These are phyloP conservation scores for Phyto melanocephala DNA, from an alignment of 2,888 invertebrate genomes.

Conservation along the genomic window DNA sequence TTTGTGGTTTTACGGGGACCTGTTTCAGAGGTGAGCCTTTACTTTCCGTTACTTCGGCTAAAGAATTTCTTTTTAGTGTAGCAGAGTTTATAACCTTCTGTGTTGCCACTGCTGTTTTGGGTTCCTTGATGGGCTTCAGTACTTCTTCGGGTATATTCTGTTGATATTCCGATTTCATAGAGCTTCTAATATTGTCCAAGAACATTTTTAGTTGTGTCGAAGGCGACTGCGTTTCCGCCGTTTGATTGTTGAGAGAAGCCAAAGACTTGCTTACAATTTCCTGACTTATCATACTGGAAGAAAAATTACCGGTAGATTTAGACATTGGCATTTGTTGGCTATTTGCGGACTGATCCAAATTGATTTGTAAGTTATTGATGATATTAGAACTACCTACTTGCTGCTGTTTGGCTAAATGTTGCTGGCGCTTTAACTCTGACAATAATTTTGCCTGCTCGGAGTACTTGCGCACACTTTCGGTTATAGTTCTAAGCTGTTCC, in stretches of 20 bases:
- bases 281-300: constrained; percentile 75
- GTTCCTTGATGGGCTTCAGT: constrained; percentile 69
- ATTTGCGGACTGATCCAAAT: background rate
- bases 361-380: constrained; percentile 22
- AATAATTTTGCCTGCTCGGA: constrained; percentile 78
- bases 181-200: constrained; percentile 77
- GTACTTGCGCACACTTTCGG: constrained; percentile 78
- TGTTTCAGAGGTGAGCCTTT: constrained; percentile 47
- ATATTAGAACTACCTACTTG: constrained; percentile 43
- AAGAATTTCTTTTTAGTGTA: constrained; percentile 28
- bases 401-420: constrained; percentile 73
- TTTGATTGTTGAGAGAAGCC: constrained; percentile 72
- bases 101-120: constrained; percentile 49
- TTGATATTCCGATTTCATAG: constrained; percentile 77
- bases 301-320: constrained; percentile 70
- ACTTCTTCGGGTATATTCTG: constrained; percentile 76
- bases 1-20: background rate
- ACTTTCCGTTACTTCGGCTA: constrained; percentile 11
- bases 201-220: constrained; percentile 77
- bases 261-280: constrained; percentile 76
- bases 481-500: constrained; percentile 77
- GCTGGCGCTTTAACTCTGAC: constrained; percentile 78
- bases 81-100: constrained; percentile 10
- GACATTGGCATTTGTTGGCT: constrained; percentile 66
- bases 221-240: constrained; percentile 76